Conservation (phyloP, 2,113 vertebrate species). For the Oreotrochilus melanogaster region DNA sequence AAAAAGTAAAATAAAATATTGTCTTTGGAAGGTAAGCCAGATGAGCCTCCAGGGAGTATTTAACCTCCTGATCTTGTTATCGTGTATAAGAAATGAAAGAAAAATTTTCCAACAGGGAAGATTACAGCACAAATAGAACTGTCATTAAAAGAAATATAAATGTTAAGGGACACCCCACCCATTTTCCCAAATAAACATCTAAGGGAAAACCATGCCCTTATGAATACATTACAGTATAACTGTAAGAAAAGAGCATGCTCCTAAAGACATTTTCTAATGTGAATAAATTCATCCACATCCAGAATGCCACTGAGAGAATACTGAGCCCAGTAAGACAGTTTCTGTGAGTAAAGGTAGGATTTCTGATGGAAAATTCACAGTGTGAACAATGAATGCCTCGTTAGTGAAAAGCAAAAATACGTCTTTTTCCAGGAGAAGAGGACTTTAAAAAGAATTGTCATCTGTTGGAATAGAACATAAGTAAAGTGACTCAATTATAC, state of each 20-base stretch:
- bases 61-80: slow-evolving; percentile 53
- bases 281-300: not conserved
- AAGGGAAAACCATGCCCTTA: not conserved
- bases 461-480: not conserved
- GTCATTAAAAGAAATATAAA: not conserved
- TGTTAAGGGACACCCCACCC: not conserved
- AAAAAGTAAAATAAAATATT: not conserved
- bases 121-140: slow-evolving; percentile 2
- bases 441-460: not conserved
- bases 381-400: slow-evolving; percentile 40
- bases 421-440: not conserved
- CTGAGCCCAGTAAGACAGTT: not conserved
- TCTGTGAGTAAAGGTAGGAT: not conserved
- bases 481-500: not conserved
- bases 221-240: not conserved
- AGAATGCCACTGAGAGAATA: not conserved
- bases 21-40: slow-evolving; percentile 35
- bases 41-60: slow-evolving; percentile 5
- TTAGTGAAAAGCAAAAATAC: not conserved
- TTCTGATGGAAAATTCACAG: not conserved
- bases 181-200: not conserved
- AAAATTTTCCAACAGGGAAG: not conserved
- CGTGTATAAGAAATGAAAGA: not conserved
- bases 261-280: not conserved
- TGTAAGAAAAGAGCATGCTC: not conserved